phyloP scores from a whole-genome alignment of 2,113 vertebrate genomes.

The Anseranas semipalmata region DNA sequence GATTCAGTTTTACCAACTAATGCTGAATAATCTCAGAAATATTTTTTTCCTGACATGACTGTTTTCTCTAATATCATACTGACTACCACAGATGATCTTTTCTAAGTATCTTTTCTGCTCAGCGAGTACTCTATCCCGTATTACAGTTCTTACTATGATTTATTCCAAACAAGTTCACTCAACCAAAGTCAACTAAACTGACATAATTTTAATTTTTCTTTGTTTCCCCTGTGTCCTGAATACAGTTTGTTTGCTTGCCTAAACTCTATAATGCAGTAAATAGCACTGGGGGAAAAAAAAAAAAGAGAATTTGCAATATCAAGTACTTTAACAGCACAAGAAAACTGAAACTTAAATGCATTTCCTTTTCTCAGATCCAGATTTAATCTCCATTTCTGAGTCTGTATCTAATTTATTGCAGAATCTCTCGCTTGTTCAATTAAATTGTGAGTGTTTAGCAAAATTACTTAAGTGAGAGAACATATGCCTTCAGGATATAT shows the following conservation, averaged over 20 bases:
- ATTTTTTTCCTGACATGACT: background rate
- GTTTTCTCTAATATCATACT: background rate
- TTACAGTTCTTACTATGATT: accelerated
- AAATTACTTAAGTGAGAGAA: conserved; percentile 22
- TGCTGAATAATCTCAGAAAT: background rate
- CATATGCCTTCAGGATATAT: background rate
- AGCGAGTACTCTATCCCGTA: background rate
- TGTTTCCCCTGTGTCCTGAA: background rate
- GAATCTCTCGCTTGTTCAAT: conserved; percentile 5
- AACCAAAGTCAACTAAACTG: background rate
- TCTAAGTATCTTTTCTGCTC: background rate
- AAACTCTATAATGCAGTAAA: accelerated
- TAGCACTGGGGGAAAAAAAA: background rate
- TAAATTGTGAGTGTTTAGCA: background rate
- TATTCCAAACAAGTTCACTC: background rate
- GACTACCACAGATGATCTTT: background rate
- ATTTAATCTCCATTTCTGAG: conserved; percentile 28
- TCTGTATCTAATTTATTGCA: conserved; percentile 20
- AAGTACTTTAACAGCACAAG: conserved; percentile 21
- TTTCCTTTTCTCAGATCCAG: background rate
- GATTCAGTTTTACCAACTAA: background rate
- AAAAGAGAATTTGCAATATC: background rate
- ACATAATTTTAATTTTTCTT: background rate
- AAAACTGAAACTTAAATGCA: background rate
- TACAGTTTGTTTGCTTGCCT: background rate